Percentiles rank a stretch among this genome's conserved stretches.
phyloP scores from a whole-genome alignment of 2,888 invertebrate genomes.

The Drosophila infuscata region DNA sequence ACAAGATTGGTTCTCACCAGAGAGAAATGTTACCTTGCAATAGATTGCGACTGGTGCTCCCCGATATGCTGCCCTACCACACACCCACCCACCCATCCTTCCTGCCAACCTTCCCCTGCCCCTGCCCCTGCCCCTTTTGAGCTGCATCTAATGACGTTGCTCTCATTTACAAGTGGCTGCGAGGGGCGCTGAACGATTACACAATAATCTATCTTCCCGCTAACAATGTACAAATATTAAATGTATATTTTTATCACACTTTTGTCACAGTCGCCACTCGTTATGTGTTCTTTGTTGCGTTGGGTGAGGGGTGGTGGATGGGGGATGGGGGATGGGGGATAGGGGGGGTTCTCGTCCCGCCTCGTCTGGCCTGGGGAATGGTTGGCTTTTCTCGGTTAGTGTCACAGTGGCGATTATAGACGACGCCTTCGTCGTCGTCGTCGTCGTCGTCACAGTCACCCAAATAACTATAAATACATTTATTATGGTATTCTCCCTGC shows the following conservation, averaged over 20 bases:
- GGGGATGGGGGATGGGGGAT: no score
- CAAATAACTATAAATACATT: conserved; percentile 80
- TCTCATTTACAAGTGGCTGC: conserved; percentile 4
- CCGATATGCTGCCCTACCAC: not conserved
- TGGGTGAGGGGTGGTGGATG: not conserved
- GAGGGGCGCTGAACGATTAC: conserved; percentile 59
- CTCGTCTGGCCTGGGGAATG: conserved; percentile 7
- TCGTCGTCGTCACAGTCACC: conserved; percentile 68
- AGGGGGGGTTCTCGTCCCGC: conserved; percentile 8
- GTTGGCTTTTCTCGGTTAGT: conserved; percentile 69
- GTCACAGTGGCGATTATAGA: conserved; percentile 79
- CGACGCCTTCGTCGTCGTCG: conserved; percentile 51
- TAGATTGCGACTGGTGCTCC: not conserved
- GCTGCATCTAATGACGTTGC: conserved; percentile 20
- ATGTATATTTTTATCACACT: conserved; percentile 80
- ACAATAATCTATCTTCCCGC: conserved; percentile 78
- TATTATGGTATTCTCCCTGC: conserved; percentile 78
- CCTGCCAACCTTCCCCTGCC: no score
- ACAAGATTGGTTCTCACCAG: no score
- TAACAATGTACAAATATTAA: conserved; percentile 81
- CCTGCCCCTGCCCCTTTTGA: not conserved
- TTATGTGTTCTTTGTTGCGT: conserved; percentile 4
- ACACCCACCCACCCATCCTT: not conserved
- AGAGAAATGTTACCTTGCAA: not conserved
- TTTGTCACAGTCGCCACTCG: conserved; percentile 56